Conservation (phyloP, 2,888 invertebrate species). For the Drosophila neutralis region DNA sequence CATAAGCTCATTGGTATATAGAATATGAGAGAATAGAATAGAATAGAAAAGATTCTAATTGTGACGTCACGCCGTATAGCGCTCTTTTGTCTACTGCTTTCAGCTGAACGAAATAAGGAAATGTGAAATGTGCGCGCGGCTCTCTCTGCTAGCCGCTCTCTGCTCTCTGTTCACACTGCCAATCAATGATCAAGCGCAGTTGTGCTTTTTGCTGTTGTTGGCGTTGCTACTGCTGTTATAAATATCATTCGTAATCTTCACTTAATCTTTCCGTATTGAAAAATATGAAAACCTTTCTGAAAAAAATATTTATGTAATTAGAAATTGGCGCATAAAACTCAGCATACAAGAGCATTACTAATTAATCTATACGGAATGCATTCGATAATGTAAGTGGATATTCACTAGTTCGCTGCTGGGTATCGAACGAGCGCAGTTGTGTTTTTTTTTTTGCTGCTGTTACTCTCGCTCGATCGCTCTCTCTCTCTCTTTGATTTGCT, state of each 20-base stretch:
- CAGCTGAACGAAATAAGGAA: not conserved
- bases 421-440: not conserved
- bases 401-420: not conserved
- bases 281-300: not conserved
- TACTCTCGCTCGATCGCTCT: conserved; percentile 16
- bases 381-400: not conserved
- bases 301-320: not conserved
- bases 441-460: not conserved
- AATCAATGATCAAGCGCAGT: conserved; percentile 16
- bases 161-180: not conserved
- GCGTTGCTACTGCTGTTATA: not conserved
- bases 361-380: not conserved
- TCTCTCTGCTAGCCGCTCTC: not conserved
- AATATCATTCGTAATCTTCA: not conserved
- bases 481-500: not conserved
- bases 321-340: not conserved
- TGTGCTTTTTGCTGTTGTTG: not conserved
- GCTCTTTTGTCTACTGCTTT: not conserved
- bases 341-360: not conserved
- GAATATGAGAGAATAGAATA: not conserved
- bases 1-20: not conserved
- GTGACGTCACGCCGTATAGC: conserved; percentile 30
- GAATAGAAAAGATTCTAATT: not conserved
- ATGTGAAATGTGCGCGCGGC: conserved; percentile 4
- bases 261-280: not conserved